Conservation (phyloP, 2,113 vertebrate genomes). For the Motacilla tschutschensis region DNA sequence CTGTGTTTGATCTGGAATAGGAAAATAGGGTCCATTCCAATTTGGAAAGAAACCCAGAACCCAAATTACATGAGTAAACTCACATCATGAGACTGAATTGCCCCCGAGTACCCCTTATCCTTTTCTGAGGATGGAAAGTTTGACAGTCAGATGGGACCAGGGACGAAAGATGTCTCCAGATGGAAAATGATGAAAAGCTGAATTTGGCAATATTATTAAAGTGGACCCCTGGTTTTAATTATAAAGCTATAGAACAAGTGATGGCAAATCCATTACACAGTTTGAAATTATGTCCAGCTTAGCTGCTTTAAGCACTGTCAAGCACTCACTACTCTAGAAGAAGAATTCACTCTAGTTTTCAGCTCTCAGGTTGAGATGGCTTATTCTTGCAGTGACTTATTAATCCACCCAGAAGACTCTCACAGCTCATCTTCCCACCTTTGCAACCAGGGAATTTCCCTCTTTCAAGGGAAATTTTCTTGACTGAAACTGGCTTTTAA, state of each 20-base stretch:
- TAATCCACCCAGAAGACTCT: not conserved
- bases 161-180: not conserved
- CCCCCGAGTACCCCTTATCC: not conserved
- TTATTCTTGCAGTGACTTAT: not conserved
- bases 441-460: not conserved
- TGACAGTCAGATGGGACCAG: not conserved
- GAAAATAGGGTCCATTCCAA: not conserved
- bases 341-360: not conserved
- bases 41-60: not conserved
- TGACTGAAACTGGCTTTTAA: not conserved
- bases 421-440: not conserved
- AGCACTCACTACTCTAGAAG: not conserved
- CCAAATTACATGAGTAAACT: not conserved
- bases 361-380: not conserved
- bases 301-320: not conserved
- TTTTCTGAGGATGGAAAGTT: not conserved
- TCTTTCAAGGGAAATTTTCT: not conserved
- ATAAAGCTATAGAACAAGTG: not conserved
- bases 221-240: slow-evolving; percentile 1
- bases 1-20: not conserved
- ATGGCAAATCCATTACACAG: not conserved
- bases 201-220: not conserved
- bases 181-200: not conserved
- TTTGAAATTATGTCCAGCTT: not conserved
- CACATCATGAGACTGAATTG: not conserved